phyloP scores from a whole-genome alignment of 2,797 vertebrate genomes.

The Eleutherodactylus coqui region DNA sequence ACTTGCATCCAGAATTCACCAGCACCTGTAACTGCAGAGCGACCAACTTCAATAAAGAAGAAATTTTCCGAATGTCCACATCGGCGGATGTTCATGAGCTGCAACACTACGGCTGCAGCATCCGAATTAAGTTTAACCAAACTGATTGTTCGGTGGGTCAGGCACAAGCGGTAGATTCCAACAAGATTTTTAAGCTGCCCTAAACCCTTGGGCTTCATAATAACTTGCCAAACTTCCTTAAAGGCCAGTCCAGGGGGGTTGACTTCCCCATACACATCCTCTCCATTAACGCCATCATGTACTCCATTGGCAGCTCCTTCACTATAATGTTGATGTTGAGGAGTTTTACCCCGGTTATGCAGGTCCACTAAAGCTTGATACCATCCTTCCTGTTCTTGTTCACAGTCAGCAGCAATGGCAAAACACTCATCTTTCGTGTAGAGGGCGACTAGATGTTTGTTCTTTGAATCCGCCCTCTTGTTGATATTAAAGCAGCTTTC shows the following conservation, averaged over 20 bases:
- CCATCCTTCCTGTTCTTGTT: constrained; percentile 87
- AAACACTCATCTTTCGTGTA: constrained; percentile 90
- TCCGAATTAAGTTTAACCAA: constrained; percentile 89
- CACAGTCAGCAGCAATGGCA: constrained; percentile 85
- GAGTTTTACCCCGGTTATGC: constrained; percentile 83
- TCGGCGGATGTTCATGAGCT: constrained; percentile 87
- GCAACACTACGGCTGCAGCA: constrained; percentile 85
- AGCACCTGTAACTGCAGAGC: constrained; percentile 84
- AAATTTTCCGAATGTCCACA: constrained; percentile 90
- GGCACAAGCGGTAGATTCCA: constrained; percentile 89
- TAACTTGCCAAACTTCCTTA: constrained; percentile 91
- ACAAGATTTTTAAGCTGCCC: constrained; percentile 88
- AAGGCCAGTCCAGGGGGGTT: constrained; percentile 85
- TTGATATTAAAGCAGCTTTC: constrained; percentile 92
- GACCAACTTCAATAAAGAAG: constrained; percentile 90
- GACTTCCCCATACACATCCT: constrained; percentile 78
- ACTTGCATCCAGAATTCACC: constrained; percentile 94
- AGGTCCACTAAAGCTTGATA: constrained; percentile 85
- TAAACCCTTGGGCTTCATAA: constrained; percentile 87
- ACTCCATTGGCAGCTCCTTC: constrained; percentile 70
- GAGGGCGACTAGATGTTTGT: constrained; percentile 88
- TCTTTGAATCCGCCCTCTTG: constrained; percentile 90
- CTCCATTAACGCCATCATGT: constrained; percentile 67
- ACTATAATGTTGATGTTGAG: constrained; percentile 74
- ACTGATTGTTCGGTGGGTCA: constrained; percentile 88